Evolutionary conservation across 2,113 vertebrate genomes (phyloP), one percentile per base, ranked within the genome.

Genomic region (Hippoglossus stenolepis): DNA sequence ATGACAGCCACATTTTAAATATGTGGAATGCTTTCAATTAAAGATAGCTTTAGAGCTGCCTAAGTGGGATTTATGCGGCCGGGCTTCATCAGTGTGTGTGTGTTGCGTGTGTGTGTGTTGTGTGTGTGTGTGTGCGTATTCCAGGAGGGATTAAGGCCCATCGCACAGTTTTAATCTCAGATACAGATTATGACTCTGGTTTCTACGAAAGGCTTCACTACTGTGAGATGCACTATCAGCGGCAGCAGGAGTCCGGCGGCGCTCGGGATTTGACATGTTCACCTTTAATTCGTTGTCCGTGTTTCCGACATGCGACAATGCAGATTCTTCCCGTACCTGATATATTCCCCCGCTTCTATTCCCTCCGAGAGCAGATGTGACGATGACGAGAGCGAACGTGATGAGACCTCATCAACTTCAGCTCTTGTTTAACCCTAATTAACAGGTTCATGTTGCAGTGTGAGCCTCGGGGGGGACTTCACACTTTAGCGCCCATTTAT

Each of bases 11-110:
- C 79, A 64, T 75, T 83, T 77, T 74, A 73, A 83, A 87, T 76
- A 75, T 79, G 59, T 71, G 78, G 45, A 86, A 84, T 65, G 28
- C 68, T 82, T 88, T 87, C 87, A 90, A 87, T 90, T 90, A 87
- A 87, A 89, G 76, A 26, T 2, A 23, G 79, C 62, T 76, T 73
- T 62, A 38, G 78, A 90, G 70, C 75, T 38, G 63, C 45, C 21
- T 75, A 68, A 74, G 74, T 85, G 77, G 80, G 86, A 90, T 90
- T 90, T 76, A 67, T 67, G 71, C 69, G 67, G 77, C 69, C 0
- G 8, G 72, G 85, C 67, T 68, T 87, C 78, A 87, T 86, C 74
- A 72, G 40, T 18, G 43, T 72, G 71, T 47, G 57, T 47, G 26
- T 13, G 57, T 72, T 28, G 21, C 47, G 49, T 21, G 57, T 26